Conservation (phyloP, 2,113 vertebrate genomes). For the Ceyx melanurus region DNA sequence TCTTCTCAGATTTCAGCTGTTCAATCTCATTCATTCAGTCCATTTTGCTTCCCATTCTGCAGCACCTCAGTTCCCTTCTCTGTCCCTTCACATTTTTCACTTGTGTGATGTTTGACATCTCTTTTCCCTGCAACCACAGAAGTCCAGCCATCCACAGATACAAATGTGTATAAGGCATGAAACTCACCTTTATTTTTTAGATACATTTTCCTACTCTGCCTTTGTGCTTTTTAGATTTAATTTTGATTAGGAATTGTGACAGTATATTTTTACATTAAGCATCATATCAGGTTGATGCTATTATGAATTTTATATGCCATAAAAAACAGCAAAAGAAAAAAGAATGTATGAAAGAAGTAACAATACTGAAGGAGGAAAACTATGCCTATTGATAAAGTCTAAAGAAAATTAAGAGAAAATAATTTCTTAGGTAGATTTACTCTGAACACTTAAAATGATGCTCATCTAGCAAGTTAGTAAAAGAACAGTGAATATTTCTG, state of each 20-base stretch:
- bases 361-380: neutral
- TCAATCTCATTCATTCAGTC: neutral
- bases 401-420: neutral
- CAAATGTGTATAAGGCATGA: neutral
- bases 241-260: neutral
- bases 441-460: neutral
- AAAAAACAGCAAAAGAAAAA: neutral
- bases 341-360: neutral
- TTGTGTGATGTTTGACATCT: neutral
- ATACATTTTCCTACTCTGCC: neutral
- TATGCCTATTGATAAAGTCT: neutral
- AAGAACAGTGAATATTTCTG: neutral
- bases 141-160: neutral
- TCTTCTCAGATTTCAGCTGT: neutral
- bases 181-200: neutral
- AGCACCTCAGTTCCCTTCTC: neutral
- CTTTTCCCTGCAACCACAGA: neutral
- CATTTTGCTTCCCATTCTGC: neutral
- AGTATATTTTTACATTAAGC: neutral
- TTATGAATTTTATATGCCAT: neutral
- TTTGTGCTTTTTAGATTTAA: neutral
- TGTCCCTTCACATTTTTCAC: neutral
- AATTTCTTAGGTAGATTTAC: neutral
- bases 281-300: neutral
- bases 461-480: neutral